phyloP scores from a whole-genome alignment of 2,888 invertebrate species.

The Sarcophaga rosellei region DNA sequence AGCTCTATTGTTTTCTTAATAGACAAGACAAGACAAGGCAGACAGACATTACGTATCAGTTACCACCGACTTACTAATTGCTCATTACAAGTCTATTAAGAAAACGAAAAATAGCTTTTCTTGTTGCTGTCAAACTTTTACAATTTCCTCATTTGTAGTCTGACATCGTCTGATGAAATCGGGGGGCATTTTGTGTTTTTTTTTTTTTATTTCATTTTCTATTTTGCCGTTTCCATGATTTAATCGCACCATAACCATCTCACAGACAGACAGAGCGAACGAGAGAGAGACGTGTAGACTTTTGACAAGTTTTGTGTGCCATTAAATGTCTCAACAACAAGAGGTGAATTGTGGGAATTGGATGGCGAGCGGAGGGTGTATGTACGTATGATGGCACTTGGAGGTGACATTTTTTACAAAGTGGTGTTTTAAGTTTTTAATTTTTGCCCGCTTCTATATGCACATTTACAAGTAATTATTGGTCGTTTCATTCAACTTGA shows the following conservation, averaged over 20 bases:
- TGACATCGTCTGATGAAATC: too few species aligned
- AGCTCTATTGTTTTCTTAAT: too few species aligned
- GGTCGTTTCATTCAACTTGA: slow-evolving; percentile 31
- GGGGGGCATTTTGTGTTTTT: background rate
- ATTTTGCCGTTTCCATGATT: background rate
- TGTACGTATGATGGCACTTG: background rate
- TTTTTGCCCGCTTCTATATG: background rate
- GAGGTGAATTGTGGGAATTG: too few species aligned
- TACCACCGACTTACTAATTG: too few species aligned
- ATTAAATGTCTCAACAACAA: background rate
- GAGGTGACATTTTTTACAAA: slow-evolving; percentile 24
- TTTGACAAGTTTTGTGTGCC: slow-evolving; percentile 30
- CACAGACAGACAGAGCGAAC: too few species aligned
- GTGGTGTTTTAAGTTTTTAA: slow-evolving; percentile 3
- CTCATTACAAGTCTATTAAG: slow-evolving; percentile 18
- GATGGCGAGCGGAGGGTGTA: background rate
- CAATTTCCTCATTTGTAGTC: slow-evolving; percentile 11
- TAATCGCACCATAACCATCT: background rate
- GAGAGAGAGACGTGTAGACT: background rate
- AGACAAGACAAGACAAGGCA: too few species aligned
- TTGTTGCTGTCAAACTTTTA: slow-evolving; percentile 18
- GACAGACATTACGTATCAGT: too few species aligned
- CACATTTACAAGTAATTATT: slow-evolving; percentile 38
- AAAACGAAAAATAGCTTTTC: background rate
- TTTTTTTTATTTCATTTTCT: background rate